A percentile compares a stretch with the other conserved stretches of the same genome.
These are phyloP conservation scores for Aldrovandia affinis DNA, from an alignment of 2,797 vertebrate species.

Conservation along the genomic window DNA sequence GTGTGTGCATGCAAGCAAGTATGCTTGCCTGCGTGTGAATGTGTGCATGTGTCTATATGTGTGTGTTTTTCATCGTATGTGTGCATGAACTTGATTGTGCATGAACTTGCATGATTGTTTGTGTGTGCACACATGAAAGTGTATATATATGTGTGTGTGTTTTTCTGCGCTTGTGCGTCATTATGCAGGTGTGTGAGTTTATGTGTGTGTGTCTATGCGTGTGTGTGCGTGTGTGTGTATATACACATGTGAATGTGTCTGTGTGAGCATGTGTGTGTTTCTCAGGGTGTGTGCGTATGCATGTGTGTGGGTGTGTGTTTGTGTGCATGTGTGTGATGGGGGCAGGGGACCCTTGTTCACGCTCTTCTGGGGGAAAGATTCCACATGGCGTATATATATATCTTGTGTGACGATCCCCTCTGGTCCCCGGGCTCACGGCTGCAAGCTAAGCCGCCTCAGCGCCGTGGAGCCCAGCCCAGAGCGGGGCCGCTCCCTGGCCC, in stretches of 20 bases:
- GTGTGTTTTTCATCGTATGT: conserved; percentile 19
- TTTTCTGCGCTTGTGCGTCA: neutral
- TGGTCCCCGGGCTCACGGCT: neutral
- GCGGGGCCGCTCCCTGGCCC: neutral
- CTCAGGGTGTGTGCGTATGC: neutral
- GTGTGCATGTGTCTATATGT: neutral
- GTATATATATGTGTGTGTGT: neutral
- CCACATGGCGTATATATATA: neutral
- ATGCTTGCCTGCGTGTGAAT: neutral
- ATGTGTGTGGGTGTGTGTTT: too few relatives aligned
- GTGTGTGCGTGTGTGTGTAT: conserved; percentile 26
- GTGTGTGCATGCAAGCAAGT: neutral
- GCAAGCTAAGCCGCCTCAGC: neutral
- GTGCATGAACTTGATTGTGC: neutral
- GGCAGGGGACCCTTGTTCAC: neutral
- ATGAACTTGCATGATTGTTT: neutral
- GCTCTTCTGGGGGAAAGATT: neutral
- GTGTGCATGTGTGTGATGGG: too few relatives aligned
- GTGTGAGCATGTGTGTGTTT: neutral
- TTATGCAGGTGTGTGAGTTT: neutral
- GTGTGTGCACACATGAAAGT: neutral
- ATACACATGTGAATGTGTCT: conserved; percentile 14
- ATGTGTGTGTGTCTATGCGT: conserved; percentile 1
- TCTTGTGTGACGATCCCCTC: neutral
- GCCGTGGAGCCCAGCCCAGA: neutral